Percentiles rank a stretch among this genome's conserved stretches.
Conservation (phyloP, 2,797 vertebrate species). For the Propithecus perrieri region DNA sequence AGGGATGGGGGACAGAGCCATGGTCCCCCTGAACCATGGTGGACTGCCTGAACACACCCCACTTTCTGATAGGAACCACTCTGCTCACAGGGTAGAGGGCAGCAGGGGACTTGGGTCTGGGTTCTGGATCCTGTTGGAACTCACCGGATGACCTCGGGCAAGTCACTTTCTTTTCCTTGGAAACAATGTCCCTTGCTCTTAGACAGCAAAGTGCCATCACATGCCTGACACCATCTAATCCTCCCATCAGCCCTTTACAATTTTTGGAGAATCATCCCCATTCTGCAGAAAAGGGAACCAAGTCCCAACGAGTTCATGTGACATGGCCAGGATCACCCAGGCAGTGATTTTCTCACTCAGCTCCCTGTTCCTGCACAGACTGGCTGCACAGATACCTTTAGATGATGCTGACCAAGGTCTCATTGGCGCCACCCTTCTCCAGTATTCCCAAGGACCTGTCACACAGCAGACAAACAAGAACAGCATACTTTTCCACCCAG, state of each 20-base stretch:
- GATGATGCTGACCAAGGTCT: not conserved
- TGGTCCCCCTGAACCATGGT: accelerated
- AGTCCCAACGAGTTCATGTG: not conserved
- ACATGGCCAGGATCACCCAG: not conserved
- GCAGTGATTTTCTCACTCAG: not conserved
- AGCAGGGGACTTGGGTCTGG: not conserved
- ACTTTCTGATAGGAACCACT: not conserved
- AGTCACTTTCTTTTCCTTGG: not conserved
- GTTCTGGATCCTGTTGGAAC: not conserved
- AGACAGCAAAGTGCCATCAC: not conserved
- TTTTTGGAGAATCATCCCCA: not conserved
- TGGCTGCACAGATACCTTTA: not conserved
- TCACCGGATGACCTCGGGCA: not conserved
- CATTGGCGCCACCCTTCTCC: not conserved
- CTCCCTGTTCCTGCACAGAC: accelerated
- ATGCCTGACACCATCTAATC: not conserved
- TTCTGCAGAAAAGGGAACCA: not conserved
- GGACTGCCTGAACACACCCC: not conserved
- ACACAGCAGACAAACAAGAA: not conserved
- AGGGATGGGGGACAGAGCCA: accelerated
- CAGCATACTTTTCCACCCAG: not conserved
- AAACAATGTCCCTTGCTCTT: not conserved
- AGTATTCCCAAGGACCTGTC: not conserved
- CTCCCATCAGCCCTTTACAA: not conserved
- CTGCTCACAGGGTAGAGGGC: not conserved